Conservation (phyloP, 2,113 vertebrate species). For the Epinephelus fuscoguttatus region DNA sequence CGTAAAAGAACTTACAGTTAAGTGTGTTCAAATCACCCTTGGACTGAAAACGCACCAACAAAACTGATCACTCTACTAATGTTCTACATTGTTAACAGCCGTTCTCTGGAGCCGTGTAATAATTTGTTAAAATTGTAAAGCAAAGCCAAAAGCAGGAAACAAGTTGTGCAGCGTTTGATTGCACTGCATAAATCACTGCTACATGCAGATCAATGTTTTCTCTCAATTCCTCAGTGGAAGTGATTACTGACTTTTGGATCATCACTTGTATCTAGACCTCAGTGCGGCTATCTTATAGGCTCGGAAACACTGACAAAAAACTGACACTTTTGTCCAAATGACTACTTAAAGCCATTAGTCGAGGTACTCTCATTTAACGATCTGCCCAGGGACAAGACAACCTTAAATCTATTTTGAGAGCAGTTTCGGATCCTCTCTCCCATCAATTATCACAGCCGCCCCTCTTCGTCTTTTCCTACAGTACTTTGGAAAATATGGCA, state of each 20-base stretch:
- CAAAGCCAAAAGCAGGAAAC: conserved; percentile 12
- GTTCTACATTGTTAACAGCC: not conserved
- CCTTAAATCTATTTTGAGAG: conserved; percentile 52
- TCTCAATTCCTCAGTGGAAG: conserved; percentile 4
- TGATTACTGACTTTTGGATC: conserved; percentile 10
- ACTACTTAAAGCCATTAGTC: conserved; percentile 18
- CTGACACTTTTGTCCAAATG: conserved; percentile 40
- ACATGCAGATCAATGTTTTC: conserved; percentile 24
- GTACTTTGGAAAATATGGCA: conserved; percentile 32
- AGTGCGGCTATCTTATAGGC: conserved; percentile 11
- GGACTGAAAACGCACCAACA: not conserved
- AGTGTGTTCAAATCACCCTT: not conserved
- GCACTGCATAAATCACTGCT: conserved; percentile 33
- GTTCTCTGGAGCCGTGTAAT: not conserved
- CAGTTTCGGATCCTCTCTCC: conserved; percentile 21
- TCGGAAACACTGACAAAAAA: conserved; percentile 15
- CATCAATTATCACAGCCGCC: conserved; percentile 36
- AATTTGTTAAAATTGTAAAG: not conserved
- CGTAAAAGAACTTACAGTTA: not conserved
- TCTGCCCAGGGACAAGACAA: conserved; percentile 28
- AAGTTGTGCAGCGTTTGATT: conserved; percentile 30
- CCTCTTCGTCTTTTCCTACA: conserved; percentile 30
- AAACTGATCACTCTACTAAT: not conserved
- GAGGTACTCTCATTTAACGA: conserved; percentile 21
- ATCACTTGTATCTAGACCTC: conserved; percentile 19